Evolutionary conservation across 2,888 invertebrate species (phyloP).

Genomic region (Drosophila mayaguana): DNA sequence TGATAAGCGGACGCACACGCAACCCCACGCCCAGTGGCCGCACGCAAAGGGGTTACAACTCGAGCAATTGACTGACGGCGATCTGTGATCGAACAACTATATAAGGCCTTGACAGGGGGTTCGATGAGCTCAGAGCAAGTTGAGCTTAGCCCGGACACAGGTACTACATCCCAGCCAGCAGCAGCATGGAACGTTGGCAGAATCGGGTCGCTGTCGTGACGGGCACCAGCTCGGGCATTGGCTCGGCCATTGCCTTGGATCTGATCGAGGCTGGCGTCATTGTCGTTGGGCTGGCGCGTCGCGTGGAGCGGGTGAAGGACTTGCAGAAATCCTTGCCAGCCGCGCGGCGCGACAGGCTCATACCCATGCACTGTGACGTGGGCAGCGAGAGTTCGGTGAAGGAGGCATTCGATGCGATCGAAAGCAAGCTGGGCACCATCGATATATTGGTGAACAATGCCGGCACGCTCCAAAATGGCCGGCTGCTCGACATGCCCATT

Average conservation of each 20-base stretch:
- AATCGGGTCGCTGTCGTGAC: conserved; percentile 88
- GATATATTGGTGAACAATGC: conserved; percentile 88
- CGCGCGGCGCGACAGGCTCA: conserved; percentile 64
- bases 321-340: conserved; percentile 59
- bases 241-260: conserved; percentile 85
- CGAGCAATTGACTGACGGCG: background rate
- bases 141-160: background rate
- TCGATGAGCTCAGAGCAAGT: background rate
- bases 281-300: conserved; percentile 87
- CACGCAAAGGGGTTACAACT: conserved; percentile 10
- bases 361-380: conserved; percentile 86
- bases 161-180: background rate
- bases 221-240: conserved; percentile 88
- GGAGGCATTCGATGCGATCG: conserved; percentile 86
- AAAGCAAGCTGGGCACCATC: conserved; percentile 86
- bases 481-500: conserved; percentile 64
- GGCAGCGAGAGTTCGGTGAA: conserved; percentile 86
- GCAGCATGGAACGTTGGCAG: conserved; percentile 87
- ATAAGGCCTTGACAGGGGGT: conserved; percentile 3
- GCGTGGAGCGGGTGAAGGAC: conserved; percentile 85
- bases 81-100: conserved; percentile 6
- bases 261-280: conserved; percentile 86
- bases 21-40: background rate
- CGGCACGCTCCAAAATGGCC: conserved; percentile 82
- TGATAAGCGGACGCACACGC: conserved; percentile 17